Evolutionary conservation across 2,888 invertebrate species (phyloP), one percentile per base, ranked within the genome.

Genomic region (Himalopsyche kuldschensis): DNA sequence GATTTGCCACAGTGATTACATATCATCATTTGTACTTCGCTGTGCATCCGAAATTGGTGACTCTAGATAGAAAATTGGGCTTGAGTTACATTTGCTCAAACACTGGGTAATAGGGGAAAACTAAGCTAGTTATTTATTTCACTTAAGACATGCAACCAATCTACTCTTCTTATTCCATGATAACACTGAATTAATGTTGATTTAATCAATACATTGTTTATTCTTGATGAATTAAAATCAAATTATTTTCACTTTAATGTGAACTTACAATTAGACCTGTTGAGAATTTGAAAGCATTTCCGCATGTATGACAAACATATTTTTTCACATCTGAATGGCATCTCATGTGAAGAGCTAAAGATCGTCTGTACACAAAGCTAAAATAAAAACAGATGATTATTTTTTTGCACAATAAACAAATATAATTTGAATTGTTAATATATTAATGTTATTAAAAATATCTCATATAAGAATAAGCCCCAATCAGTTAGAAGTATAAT

Each of bases 1-100:
- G 48, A 81, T 30, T 85, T 85, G 4, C 82, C 84, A 32, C 85
- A 85, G 31, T 85, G 85, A 24, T 78, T 81, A 78, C 85, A 85
- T 24, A 81, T 48, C 46, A 85, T 63, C 8, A 81, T 63, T n/a
- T 84, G 69, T 20, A 75, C 47, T 30, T 79, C 31, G 11, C 30
- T 78, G 76, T 85, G 85, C 35, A 76, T 81, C 27, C 85, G 75
- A 32, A 83, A 84, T 46, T 81, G 83, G 63, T 85, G 85, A 76
- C 84, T 85, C 85, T 85, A 81, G 31, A 8, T 30, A 75, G 20
- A 79, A 48, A 79, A 55, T 31, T 24, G 5, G n/a, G n/a, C n/a
- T n/a, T n/a, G n/a, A n/a, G n/a, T n/a, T n/a, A n/a, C n/a, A n/a
- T n/a, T n/a, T n/a, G n/a, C n/a, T n/a, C n/a, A n/a, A n/a, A n/a